Evolutionary conservation across 2,797 vertebrate species (phyloP).

Genomic region (Pterois miles): DNA sequence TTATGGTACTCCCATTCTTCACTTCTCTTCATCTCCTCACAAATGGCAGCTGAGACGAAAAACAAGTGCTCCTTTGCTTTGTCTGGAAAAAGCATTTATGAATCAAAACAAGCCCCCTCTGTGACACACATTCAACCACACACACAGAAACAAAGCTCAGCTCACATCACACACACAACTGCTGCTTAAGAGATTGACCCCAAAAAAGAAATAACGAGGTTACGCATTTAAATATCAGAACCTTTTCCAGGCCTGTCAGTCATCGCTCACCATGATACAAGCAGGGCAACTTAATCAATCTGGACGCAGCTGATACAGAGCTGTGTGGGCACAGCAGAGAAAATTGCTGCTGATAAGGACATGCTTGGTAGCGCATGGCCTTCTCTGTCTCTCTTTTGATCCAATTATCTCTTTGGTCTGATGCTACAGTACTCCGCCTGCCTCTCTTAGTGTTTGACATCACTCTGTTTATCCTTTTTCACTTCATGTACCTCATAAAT

Average conservation of each 20-base stretch:
- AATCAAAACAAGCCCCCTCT: constrained; percentile 47
- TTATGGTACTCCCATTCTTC: not conserved
- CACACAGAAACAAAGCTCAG: constrained; percentile 32
- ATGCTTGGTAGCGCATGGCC: constrained; percentile 51
- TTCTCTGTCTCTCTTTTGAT: constrained; percentile 63
- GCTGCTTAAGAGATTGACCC: constrained; percentile 61
- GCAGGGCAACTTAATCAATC: constrained; percentile 52
- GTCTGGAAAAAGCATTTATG: constrained; percentile 60
- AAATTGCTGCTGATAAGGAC: constrained; percentile 75
- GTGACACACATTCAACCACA: constrained; percentile 38
- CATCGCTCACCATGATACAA: constrained; percentile 47
- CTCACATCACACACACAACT: constrained; percentile 22
- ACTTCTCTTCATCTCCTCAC: constrained; percentile 31
- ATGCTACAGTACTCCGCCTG: constrained; percentile 13
- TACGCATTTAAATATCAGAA: constrained; percentile 78
- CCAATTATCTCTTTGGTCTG: constrained; percentile 60
- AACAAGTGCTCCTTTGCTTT: constrained; percentile 44
- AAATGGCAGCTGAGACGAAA: constrained; percentile 19
- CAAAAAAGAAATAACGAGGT: constrained; percentile 60
- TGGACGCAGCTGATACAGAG: constrained; percentile 65
- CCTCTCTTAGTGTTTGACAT: constrained; percentile 41
- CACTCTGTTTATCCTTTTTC: constrained; percentile 27
- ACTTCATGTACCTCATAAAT: constrained; percentile 16
- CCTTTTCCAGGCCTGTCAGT: constrained; percentile 75
- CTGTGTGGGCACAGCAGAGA: constrained; percentile 53